These are phyloP conservation scores for Neolamprologus ventralis DNA, from an alignment of 2,113 vertebrate species.

Conservation along the genomic window DNA sequence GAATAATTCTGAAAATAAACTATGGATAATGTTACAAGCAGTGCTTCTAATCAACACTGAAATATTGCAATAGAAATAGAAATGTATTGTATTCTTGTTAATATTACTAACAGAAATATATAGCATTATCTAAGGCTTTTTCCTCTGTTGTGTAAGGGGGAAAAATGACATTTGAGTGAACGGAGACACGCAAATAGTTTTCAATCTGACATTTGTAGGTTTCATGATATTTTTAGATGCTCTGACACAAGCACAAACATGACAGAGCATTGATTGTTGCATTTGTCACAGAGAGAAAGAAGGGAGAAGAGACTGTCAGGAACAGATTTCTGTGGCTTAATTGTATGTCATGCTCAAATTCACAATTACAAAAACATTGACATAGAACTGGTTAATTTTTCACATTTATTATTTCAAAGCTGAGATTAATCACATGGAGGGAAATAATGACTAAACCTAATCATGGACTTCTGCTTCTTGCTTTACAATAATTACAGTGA, in stretches of 20 bases:
- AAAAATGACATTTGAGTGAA: not conserved
- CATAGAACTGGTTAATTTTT: constrained; percentile 58
- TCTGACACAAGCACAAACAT: constrained; percentile 39
- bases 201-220: constrained; percentile 28
- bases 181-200: constrained; percentile 1
- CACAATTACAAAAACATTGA: constrained; percentile 57
- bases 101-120: not conserved
- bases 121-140: not conserved
- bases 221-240: constrained; percentile 57
- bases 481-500: constrained; percentile 71
- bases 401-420: constrained; percentile 68
- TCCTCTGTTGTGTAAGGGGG: not conserved
- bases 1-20: not conserved
- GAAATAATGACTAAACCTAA: constrained; percentile 72
- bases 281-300: constrained; percentile 29
- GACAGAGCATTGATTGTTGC: constrained; percentile 40
- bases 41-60: not conserved
- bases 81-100: not conserved
- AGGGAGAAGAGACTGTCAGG: constrained; percentile 27
- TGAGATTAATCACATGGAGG: constrained; percentile 63
- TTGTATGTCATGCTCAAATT: constrained; percentile 56
- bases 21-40: not conserved
- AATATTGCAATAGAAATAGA: not conserved
- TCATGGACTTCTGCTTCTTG: constrained; percentile 70
- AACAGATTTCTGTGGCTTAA: constrained; percentile 43